Evolutionary conservation across 2,888 invertebrate species (phyloP).

Genomic region (Epinotia demarniana): DNA sequence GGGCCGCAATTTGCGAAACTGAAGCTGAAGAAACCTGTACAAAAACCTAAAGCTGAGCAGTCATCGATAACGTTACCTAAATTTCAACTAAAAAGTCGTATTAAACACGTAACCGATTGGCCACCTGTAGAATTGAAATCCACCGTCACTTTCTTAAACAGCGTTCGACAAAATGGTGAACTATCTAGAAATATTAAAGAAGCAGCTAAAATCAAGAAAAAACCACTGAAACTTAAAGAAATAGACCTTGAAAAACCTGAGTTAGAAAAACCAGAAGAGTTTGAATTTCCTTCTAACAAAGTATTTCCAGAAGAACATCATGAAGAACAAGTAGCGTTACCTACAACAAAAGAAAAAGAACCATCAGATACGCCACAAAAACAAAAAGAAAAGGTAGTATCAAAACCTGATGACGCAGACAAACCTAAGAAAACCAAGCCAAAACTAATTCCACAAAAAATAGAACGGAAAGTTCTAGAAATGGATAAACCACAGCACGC

Average conservation of each 20-base stretch:
- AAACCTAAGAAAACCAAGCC: constrained; percentile 56
- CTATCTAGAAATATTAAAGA: constrained; percentile 89
- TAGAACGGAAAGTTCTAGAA: constrained; percentile 86
- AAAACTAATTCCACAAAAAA: constrained; percentile 82
- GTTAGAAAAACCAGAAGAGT: constrained; percentile 79
- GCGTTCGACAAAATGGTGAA: constrained; percentile 85
- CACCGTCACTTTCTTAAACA: constrained; percentile 81
- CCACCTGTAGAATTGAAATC: constrained; percentile 85
- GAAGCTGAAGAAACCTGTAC: constrained; percentile 86
- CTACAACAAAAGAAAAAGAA: constrained; percentile 50
- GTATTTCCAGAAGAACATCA: not conserved
- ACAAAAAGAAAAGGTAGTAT: constrained; percentile 53
- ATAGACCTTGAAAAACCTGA: constrained; percentile 78
- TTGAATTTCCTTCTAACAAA: constrained; percentile 52
- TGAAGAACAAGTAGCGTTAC: constrained; percentile 56
- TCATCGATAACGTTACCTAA: constrained; percentile 83
- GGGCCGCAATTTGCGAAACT: constrained; percentile 87
- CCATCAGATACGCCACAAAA: constrained; percentile 24
- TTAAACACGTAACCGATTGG: constrained; percentile 86
- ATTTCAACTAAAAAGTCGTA: constrained; percentile 88
- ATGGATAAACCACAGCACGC: constrained; percentile 86
- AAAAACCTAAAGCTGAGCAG: constrained; percentile 77
- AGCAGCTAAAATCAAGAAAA: constrained; percentile 86
- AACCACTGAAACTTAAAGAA: constrained; percentile 80
- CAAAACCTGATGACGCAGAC: constrained; percentile 51